phyloP scores from a whole-genome alignment of 1,140 invertebrate species.

The Hetaerina americana region DNA sequence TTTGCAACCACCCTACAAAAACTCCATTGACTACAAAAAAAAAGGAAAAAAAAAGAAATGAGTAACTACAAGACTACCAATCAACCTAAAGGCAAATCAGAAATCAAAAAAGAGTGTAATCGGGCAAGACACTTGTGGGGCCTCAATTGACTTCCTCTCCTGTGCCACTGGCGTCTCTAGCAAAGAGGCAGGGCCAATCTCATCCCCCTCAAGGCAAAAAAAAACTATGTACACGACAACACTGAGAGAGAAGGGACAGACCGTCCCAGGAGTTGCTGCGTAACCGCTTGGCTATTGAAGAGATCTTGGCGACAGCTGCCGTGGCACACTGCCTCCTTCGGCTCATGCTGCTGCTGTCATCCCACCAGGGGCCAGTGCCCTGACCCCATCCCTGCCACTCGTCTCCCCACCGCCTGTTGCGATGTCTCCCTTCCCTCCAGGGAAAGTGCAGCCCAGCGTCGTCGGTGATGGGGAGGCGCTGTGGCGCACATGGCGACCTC shows the following conservation, averaged over 20 bases:
- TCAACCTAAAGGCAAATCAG: no score
- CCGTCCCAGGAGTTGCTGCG: conserved; percentile 26
- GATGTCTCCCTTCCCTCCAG: neutral
- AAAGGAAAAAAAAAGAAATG: neutral
- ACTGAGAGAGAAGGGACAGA: neutral
- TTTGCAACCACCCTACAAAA: neutral
- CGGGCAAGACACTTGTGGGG: no score
- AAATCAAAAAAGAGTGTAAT: no score
- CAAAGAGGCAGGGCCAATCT: no score
- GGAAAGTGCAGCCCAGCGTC: neutral
- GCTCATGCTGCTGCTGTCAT: conserved; percentile 5
- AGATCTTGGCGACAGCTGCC: conserved; percentile 27
- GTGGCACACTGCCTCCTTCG: conserved; percentile 26
- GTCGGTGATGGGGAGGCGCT: neutral
- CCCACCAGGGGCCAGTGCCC: neutral
- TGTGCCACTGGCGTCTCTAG: no score
- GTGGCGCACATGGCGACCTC: neutral
- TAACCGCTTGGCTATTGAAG: conserved; percentile 30
- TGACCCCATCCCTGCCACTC: neutral
- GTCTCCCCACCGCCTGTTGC: neutral
- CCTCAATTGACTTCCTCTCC: no score
- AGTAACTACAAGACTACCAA: no score
- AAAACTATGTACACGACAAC: no score
- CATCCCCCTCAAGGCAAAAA: no score
- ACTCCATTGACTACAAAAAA: neutral